These are phyloP conservation scores for Polypedilum vanderplanki DNA, from an alignment of 1,140 invertebrate genomes.

Conservation along the genomic window DNA sequence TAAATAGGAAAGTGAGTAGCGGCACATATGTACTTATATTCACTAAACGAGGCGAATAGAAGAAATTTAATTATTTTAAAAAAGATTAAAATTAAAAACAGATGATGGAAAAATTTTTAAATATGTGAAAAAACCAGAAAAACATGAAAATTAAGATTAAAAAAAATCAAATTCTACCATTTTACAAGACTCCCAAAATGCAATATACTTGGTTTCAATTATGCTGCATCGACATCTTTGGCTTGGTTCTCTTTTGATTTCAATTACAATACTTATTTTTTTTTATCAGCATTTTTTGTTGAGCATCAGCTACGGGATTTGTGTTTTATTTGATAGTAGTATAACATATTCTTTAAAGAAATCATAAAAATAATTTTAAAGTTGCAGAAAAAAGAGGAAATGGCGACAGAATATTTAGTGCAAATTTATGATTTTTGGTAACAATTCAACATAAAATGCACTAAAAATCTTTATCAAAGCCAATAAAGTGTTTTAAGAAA, in stretches of 20 bases:
- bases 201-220: constrained; percentile 9
- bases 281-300: constrained; percentile 15
- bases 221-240: constrained; percentile 16
- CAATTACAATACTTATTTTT: neutral
- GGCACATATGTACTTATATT: no score
- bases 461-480: neutral
- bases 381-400: no score
- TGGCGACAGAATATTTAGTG: neutral
- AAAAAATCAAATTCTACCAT: constrained; percentile 4
- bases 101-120: no score
- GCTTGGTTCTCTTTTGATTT: neutral
- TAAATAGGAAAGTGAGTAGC: no score
- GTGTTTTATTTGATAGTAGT: neutral
- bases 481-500: neutral
- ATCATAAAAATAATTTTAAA: neutral
- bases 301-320: constrained; percentile 1
- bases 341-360: neutral
- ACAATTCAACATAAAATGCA: neutral
- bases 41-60: no score
- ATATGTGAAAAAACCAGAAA: neutral
- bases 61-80: no score
- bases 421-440: neutral
- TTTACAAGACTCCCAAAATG: constrained; percentile 17
- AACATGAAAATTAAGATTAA: neutral
- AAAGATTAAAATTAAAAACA: no score